These are phyloP conservation scores for Vombatus ursinus DNA, from an alignment of 2,113 vertebrate genomes.

Conservation along the genomic window DNA sequence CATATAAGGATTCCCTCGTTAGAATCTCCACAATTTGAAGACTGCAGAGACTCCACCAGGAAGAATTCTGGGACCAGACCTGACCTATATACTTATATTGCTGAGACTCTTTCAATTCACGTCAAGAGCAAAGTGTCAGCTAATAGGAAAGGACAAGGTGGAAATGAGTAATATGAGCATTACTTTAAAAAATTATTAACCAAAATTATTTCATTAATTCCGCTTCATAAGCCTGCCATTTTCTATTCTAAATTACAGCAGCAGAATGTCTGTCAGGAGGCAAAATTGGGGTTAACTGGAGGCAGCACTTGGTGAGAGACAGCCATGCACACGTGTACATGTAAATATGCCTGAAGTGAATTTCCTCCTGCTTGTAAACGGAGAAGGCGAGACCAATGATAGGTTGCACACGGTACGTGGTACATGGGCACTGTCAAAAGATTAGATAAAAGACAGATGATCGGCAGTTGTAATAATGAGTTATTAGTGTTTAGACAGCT, in stretches of 20 bases:
- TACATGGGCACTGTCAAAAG: neutral
- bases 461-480: slow-evolving; percentile 19
- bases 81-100: neutral
- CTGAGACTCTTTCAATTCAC: neutral
- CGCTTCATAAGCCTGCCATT: neutral
- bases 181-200: neutral
- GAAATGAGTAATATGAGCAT: neutral
- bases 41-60: neutral
- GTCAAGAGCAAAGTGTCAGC: neutral
- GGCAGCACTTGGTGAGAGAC: neutral
- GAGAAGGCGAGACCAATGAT: neutral
- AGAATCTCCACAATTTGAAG: neutral
- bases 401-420: neutral
- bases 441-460: slow-evolving; percentile 7
- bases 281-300: neutral
- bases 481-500: neutral
- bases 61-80: neutral
- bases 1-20: neutral
- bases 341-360: neutral
- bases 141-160: neutral
- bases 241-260: neutral
- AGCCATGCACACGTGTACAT: neutral
- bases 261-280: neutral
- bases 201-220: neutral
- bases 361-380: neutral